These are phyloP conservation scores for Xerus rutilus DNA, from an alignment of 2,797 vertebrate species.

Conservation along the genomic window DNA sequence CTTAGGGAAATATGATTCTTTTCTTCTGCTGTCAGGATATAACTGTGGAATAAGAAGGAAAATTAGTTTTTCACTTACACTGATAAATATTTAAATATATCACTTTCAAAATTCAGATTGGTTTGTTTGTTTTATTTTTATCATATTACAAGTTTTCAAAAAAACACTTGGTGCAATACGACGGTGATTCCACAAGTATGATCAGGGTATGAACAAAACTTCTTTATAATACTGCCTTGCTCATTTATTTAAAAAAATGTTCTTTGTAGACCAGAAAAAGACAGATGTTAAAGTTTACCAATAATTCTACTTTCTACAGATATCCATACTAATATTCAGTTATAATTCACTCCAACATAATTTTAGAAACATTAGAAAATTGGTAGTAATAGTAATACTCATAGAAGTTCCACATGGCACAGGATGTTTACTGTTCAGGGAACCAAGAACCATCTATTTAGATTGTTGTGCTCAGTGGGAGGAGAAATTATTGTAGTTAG, in stretches of 20 bases:
- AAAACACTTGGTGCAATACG: neutral
- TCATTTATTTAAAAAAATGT: slow-evolving; percentile 53
- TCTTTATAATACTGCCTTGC: neutral
- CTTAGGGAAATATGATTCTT: neutral
- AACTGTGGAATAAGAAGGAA: neutral
- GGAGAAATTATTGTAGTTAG: neutral
- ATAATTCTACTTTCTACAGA: neutral
- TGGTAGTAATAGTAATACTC: neutral
- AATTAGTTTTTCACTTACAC: slow-evolving; percentile 28
- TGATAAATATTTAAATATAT: neutral
- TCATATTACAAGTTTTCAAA: slow-evolving; percentile 47
- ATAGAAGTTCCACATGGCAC: neutral
- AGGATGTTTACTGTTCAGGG: neutral
- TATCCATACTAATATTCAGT: neutral
- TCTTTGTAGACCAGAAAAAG: slow-evolving; percentile 21
- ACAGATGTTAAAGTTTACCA: slow-evolving; percentile 23
- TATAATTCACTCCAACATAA: neutral
- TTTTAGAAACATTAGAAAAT: slow-evolving; percentile 49
- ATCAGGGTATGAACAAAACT: neutral
- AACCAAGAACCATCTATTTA: neutral
- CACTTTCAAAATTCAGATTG: slow-evolving; percentile 21
- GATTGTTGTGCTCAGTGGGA: neutral
- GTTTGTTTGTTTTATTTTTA: neutral
- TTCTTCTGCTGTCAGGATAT: neutral
- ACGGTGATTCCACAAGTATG: neutral